Conservation (phyloP, 2,113 vertebrate genomes). For the Melospiza georgiana region DNA sequence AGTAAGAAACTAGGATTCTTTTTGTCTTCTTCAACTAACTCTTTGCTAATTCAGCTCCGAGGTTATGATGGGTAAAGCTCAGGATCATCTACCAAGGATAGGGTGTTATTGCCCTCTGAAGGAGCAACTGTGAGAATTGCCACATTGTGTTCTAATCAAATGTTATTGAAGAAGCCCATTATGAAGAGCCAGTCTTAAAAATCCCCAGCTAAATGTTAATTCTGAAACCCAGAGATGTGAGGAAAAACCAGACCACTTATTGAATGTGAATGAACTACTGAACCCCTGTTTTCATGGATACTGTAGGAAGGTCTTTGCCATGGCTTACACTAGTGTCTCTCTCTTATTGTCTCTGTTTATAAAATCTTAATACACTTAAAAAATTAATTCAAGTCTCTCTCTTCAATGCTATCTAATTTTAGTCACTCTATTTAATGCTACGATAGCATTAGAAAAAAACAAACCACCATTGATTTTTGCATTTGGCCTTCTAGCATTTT, state of each 20-base stretch:
- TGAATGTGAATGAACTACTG: background rate
- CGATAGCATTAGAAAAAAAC: fast-evolving
- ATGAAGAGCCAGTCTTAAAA: background rate
- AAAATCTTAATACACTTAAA: background rate
- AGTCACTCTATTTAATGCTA: background rate
- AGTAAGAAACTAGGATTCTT: background rate
- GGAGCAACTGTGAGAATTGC: background rate
- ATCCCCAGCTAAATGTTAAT: background rate
- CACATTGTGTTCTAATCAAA: background rate
- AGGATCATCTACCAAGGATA: background rate
- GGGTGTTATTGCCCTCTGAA: background rate
- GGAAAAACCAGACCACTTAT: background rate
- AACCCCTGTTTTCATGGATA: background rate
- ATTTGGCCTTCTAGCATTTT: background rate
- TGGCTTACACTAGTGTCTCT: background rate
- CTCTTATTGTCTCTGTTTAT: background rate
- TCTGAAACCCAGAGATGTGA: background rate
- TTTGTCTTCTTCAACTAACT: background rate
- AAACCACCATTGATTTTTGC: background rate
- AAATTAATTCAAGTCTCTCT: background rate
- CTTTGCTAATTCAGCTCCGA: background rate
- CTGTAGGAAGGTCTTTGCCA: background rate
- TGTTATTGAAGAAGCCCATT: background rate
- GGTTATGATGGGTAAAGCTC: background rate
- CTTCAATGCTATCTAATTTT: background rate